These are phyloP conservation scores for Heliconius erato DNA, from an alignment of 2,888 invertebrate genomes.

Conservation along the genomic window DNA sequence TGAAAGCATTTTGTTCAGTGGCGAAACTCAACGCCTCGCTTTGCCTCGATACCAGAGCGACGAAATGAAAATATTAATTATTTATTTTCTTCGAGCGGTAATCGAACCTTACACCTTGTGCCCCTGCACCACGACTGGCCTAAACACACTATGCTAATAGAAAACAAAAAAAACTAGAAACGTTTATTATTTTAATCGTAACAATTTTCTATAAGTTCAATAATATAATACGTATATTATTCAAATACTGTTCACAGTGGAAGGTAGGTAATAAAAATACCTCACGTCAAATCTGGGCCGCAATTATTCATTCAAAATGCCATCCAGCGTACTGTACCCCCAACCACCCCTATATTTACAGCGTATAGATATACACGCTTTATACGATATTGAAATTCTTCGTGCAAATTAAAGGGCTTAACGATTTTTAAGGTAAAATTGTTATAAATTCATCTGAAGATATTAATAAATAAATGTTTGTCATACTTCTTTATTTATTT, in stretches of 20 bases:
- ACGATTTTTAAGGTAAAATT: slow-evolving; percentile 44
- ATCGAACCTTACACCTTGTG: no score
- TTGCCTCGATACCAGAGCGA: no score
- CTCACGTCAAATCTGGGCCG: slow-evolving; percentile 77
- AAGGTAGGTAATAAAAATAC: slow-evolving; percentile 81
- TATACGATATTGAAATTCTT: slow-evolving; percentile 53
- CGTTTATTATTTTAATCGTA: slow-evolving; percentile 26
- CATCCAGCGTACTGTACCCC: slow-evolving; percentile 63
- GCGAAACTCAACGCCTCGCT: no score
- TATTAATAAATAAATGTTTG: not conserved
- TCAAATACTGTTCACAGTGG: slow-evolving; percentile 70
- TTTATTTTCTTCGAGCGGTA: no score
- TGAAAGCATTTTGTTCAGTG: no score
- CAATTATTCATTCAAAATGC: slow-evolving; percentile 81
- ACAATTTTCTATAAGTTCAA: slow-evolving; percentile 54
- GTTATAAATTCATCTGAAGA: slow-evolving; percentile 29
- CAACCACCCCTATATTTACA: slow-evolving; percentile 43
- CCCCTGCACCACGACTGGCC: no score
- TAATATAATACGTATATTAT: slow-evolving; percentile 59
- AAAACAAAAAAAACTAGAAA: not conserved
- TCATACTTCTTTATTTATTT: not conserved
- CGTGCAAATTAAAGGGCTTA: slow-evolving; percentile 54
- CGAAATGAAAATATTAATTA: no score
- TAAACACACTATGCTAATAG: not conserved
- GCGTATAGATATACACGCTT: slow-evolving; percentile 43